Conservation (phyloP, 2,797 vertebrate species). For the Enteromius viviparus region DNA sequence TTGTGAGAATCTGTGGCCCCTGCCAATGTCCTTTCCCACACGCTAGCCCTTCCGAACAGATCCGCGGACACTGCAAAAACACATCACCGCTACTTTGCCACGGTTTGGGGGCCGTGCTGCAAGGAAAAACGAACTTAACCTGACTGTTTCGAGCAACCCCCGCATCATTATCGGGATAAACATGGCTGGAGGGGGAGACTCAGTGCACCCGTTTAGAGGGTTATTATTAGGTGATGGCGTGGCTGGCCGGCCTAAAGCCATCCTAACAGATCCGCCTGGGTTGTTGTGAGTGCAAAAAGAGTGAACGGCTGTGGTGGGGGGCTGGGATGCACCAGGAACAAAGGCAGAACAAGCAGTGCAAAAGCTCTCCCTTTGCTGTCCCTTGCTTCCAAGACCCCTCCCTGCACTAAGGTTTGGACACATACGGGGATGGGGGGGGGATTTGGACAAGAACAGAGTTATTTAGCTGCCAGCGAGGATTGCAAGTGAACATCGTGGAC, state of each 20-base stretch:
- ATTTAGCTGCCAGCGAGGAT: conserved; percentile 58
- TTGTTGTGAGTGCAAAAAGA: conserved; percentile 64
- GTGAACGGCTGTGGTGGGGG: conserved; percentile 42
- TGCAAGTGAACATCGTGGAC: conserved; percentile 38
- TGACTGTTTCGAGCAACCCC: conserved; percentile 35
- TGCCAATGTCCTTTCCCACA: conserved; percentile 30
- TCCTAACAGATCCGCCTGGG: conserved; percentile 60
- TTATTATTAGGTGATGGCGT: conserved; percentile 75
- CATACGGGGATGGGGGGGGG: conserved; percentile 34
- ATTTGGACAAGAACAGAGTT: conserved; percentile 48
- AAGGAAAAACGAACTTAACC: conserved; percentile 62
- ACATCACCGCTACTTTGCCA: conserved; percentile 50
- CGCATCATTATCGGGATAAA: conserved; percentile 64
- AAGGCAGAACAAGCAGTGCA: conserved; percentile 51
- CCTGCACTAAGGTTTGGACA: conserved; percentile 39
- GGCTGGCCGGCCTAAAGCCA: conserved; percentile 59
- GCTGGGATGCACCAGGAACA: conserved; percentile 44
- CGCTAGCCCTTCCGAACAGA: conserved; percentile 19
- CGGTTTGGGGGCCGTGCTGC: conserved; percentile 70
- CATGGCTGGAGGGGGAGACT: conserved; percentile 74
- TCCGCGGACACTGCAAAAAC: not conserved
- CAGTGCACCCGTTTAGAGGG: conserved; percentile 75
- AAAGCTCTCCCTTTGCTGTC: conserved; percentile 40
- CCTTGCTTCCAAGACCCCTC: conserved; percentile 42
- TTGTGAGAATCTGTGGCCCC: conserved; percentile 40